A percentile compares a stretch with the other conserved stretches of the same genome.
phyloP scores from a whole-genome alignment of 1,140 invertebrate genomes.

The Drosophila kanapiae region DNA sequence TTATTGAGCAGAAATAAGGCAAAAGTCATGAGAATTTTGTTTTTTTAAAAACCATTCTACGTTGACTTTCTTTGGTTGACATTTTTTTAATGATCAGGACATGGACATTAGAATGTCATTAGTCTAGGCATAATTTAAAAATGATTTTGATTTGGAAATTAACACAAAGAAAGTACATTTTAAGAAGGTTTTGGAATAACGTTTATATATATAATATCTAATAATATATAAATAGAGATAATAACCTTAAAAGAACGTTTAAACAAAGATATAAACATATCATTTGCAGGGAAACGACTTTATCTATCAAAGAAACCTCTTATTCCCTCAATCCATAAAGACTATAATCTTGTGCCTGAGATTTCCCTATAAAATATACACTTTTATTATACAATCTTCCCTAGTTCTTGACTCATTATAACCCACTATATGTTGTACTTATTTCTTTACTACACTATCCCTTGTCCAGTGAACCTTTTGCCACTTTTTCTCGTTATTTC shows the following conservation, averaged over 20 bases:
- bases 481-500: constrained; percentile 17
- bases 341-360: background rate
- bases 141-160: constrained; percentile 1
- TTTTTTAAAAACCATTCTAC: background rate
- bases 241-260: too few species aligned
- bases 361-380: background rate
- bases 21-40: constrained; percentile 44
- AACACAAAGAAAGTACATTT: background rate
- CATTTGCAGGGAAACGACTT: too few species aligned
- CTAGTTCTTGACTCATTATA: background rate
- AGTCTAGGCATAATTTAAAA: constrained; percentile 10
- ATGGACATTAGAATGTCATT: constrained; percentile 36
- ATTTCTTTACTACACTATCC: background rate
- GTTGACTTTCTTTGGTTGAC: constrained; percentile 13
- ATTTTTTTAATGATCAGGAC: constrained; percentile 20
- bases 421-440: constrained; percentile 2
- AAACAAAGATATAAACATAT: background rate
- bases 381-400: too few species aligned
- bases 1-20: constrained; percentile 22
- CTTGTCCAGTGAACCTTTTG: background rate
- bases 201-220: too few species aligned
- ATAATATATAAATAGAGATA: too few species aligned
- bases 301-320: background rate
- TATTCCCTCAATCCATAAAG: background rate
- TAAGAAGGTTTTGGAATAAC: background rate